A percentile compares a stretch with the other conserved stretches of the same genome.
Evolutionary conservation across 2,113 vertebrate species (phyloP).

Genomic region (Leucosticte australis): DNA sequence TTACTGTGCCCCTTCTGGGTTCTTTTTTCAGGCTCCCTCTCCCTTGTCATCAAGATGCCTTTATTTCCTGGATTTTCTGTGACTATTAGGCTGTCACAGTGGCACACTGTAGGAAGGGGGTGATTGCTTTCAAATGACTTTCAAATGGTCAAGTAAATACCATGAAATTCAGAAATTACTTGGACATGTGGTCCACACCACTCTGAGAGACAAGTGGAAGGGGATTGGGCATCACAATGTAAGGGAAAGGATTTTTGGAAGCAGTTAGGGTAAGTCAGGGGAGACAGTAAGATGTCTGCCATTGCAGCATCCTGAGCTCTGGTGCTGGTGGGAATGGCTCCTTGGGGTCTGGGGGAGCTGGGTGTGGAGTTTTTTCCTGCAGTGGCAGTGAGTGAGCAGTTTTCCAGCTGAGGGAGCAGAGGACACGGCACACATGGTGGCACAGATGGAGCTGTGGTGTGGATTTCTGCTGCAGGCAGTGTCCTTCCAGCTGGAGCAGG

Average conservation of each 20-base stretch:
- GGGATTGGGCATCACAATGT: accelerated
- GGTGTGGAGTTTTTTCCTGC: not conserved
- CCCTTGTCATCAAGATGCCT: not conserved
- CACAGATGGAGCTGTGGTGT: slow-evolving; percentile 64
- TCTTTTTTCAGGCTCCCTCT: not conserved
- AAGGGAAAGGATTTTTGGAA: not conserved
- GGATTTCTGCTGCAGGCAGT: slow-evolving; percentile 55
- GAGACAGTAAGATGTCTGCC: not conserved
- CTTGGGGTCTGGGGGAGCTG: not conserved
- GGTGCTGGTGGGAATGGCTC: not conserved
- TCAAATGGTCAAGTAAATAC: not conserved
- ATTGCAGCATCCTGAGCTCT: not conserved
- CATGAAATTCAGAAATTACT: not conserved
- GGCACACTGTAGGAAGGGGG: not conserved
- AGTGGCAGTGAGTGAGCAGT: accelerated
- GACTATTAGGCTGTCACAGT: not conserved
- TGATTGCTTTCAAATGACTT: not conserved
- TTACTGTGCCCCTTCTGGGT: not conserved
- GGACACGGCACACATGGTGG: not conserved
- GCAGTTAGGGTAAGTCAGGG: accelerated
- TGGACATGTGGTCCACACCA: accelerated
- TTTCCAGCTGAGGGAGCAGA: not conserved
- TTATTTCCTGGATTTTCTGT: not conserved
- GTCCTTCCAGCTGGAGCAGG: not conserved
- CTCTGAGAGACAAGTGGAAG: too few relatives aligned